Evolutionary conservation across 1,140 invertebrate genomes (phyloP), one percentile per base, ranked within the genome.

Genomic region (Geopemphigus sp.): DNA sequence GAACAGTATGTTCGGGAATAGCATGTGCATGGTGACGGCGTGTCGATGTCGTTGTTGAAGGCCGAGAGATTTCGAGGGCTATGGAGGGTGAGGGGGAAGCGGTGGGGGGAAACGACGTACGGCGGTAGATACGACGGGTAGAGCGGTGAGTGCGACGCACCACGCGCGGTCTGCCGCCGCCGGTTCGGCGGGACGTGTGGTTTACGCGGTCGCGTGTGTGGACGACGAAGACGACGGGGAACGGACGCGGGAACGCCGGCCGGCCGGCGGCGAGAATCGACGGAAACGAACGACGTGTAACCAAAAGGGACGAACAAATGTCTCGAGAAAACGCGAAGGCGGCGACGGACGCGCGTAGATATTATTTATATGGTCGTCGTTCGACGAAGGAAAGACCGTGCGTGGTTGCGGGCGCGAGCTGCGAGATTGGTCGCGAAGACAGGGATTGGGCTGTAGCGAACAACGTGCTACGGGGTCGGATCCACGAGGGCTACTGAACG

Each of bases 401-500:
- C n/a, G n/a, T n/a, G n/a, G n/a, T n/a, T n/a, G n/a, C n/a, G n/a
- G n/a, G 15, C 57, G 57, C 39, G 26, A 15, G n/a, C 3, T 29
- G 61, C 10, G 61, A 19, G 61, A 64, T n/a, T n/a, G n/a, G n/a
- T n/a, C n/a, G 26, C 8, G 29, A 22, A 15, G 1, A 19, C 22
- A 45, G 66, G 66, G n/a, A n/a, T n/a, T n/a, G n/a, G n/a, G n/a
- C n/a, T n/a, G n/a, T n/a, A n/a, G n/a, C n/a, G n/a, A n/a, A n/a
- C n/a, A n/a, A n/a, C 47, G 15, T 19, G 15, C 68, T 45, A 70
- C 68, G 22, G 68, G 22, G 47, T 26, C 68, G 24, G 24, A 53
- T 70, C 68, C 68, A 70, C 68, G 68, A 70, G 68, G 68, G 68
- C 47, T 53, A 70, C 68, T 70, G 68, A 53, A 70, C 22, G n/a